Base-by-base conservation (phyloP, 2,888 invertebrate genomes). In the Desoria tigrina region DNA sequence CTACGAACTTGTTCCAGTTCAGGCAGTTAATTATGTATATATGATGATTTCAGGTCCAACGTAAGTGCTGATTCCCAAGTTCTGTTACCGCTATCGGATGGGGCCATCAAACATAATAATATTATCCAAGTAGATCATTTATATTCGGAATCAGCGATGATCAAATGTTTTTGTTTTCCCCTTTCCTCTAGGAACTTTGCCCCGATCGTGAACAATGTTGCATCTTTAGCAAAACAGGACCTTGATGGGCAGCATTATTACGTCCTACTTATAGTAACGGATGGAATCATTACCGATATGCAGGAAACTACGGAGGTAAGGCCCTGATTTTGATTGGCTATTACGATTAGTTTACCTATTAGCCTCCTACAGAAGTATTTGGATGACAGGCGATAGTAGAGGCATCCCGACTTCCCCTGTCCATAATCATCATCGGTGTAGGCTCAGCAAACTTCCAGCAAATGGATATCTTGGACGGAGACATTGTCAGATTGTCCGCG, bases 341-440 rank as follows among this genome's bases (percentile, higher is more conserved):
- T 23, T 42, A 42, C 6, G 16, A 3, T 37, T 14, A 28, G 11
- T 32, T 27, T 27, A 55, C 18, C 16, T 37, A 18, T 7, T 14
- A 28, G 21, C 9, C 51, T 51, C 24, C 21, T 24, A 51, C 45
- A 45, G 4, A n/a, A 45, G 45, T 45, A 32, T 32, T 21, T 21
- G 11, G 4, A 9, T 51, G 3, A 6, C 37, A 64, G 82, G 83
- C 82, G 68, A 76, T 82, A 32, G 78, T 80, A 23, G 75, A 82
- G 78, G 84, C 85, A 6, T 83, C 85, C 9, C 73, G 74, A 27
- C 79, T 85, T 21, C 86, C 86, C 0, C 78, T 86, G 78, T 85
- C 85, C 1, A 84, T 86, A 61, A 85, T 86, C 65, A 86, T 86
- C 65, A 81, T 86, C 37, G 84, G 84, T 27, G 82, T 84, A 39